phyloP scores from a whole-genome alignment of 2,797 vertebrate genomes.

The Catamblyrhynchus diadema region DNA sequence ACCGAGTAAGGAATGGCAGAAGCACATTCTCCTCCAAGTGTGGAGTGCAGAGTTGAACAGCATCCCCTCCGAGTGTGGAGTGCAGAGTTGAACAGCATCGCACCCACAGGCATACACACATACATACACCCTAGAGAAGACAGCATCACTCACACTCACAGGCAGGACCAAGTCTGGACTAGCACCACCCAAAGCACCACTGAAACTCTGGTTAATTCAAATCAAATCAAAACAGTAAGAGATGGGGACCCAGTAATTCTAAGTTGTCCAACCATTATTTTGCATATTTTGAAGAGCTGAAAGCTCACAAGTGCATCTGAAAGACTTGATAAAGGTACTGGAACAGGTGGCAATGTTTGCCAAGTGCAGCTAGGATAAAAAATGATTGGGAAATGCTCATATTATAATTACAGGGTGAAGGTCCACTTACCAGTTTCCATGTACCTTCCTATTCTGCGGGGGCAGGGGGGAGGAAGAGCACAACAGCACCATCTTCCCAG shows the following conservation, averaged over 20 bases:
- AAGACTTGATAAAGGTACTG: neutral
- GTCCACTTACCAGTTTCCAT: neutral
- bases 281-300: neutral
- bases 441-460: neutral
- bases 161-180: neutral
- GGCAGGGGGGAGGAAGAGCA: neutral
- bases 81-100: neutral
- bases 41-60: neutral
- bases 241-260: neutral
- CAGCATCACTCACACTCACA: neutral
- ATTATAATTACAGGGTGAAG: neutral
- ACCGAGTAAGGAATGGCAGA: neutral
- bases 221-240: neutral
- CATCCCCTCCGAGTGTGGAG: rapidly evolving
- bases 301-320: neutral
- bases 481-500: neutral
- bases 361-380: neutral
- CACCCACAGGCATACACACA: neutral
- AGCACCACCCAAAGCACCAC: neutral
- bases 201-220: neutral
- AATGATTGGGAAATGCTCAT: neutral
- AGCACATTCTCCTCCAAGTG: neutral
- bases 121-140: neutral
- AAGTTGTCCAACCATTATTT: neutral
- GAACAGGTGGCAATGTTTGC: conserved; percentile 28